Conservation (phyloP, 2,797 vertebrate genomes). For the Heliangelus exortis region DNA sequence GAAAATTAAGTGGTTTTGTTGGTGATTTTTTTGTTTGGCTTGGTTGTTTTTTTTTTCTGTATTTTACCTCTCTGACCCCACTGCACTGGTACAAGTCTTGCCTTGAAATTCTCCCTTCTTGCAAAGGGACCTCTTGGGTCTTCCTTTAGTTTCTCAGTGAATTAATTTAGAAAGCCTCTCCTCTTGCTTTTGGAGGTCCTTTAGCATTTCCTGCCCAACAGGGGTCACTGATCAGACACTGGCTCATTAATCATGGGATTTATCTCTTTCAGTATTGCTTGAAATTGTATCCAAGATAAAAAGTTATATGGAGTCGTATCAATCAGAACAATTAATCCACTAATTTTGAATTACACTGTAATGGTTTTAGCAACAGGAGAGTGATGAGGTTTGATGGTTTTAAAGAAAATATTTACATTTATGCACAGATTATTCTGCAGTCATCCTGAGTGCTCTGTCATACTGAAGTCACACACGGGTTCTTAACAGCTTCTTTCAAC, state of each 20-base stretch:
- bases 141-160: not conserved
- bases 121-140: not conserved
- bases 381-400: not conserved
- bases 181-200: not conserved
- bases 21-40: not conserved
- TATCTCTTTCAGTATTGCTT: not conserved
- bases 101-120: not conserved
- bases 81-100: not conserved
- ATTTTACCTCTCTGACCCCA: not conserved
- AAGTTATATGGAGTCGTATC: not conserved
- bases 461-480: constrained; percentile 1
- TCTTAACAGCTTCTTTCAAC: constrained; percentile 4
- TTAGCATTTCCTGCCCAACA: not conserved
- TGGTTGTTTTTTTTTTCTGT: not conserved
- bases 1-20: not conserved
- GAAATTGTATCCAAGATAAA: not conserved
- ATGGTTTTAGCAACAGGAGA: not conserved
- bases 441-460: not conserved
- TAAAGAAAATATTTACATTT: not conserved
- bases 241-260: not conserved
- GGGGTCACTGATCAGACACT: rapidly evolving
- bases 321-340: not conserved
- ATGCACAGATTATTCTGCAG: not conserved
- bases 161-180: not conserved
- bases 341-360: not conserved